Evolutionary conservation across 2,888 invertebrate species (phyloP).

Genomic region (Macrostomum cliftonense): DNA sequence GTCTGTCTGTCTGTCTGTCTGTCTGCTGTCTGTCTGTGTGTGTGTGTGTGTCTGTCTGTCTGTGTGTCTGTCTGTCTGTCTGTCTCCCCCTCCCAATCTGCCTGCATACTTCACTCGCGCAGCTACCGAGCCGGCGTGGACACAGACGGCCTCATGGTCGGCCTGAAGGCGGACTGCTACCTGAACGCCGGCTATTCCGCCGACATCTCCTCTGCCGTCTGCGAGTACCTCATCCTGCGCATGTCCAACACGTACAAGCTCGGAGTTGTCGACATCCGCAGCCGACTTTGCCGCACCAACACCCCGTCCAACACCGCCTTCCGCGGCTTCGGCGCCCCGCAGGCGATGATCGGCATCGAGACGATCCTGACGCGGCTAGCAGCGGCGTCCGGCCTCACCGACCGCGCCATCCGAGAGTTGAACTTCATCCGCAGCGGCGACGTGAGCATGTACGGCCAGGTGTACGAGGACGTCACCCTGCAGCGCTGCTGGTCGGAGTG

Average conservation of each 20-base stretch:
- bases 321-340: constrained; percentile 39
- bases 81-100: background rate
- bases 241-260: constrained; percentile 48
- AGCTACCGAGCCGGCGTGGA: constrained; percentile 44
- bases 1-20: too few relatives aligned
- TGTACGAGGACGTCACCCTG: constrained; percentile 48
- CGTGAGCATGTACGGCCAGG: constrained; percentile 58
- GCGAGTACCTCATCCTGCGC: constrained; percentile 8
- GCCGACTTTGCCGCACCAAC: constrained; percentile 59
- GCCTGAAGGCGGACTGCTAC: constrained; percentile 18
- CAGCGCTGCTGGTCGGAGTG: constrained; percentile 60
- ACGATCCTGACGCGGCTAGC: constrained; percentile 40
- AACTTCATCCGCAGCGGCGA: constrained; percentile 64
- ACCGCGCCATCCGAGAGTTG: constrained; percentile 38
- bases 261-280: constrained; percentile 52
- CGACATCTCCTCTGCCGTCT: constrained; percentile 18
- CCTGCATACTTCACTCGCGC: background rate
- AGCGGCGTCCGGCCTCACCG: constrained; percentile 42
- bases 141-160: constrained; percentile 29
- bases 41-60: too few relatives aligned
- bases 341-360: constrained; percentile 21
- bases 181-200: constrained; percentile 19
- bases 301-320: constrained; percentile 78
- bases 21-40: too few relatives aligned
- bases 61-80: too few relatives aligned